These are phyloP conservation scores for Cryptus armator DNA, from an alignment of 2,888 invertebrate species.

Conservation along the genomic window DNA sequence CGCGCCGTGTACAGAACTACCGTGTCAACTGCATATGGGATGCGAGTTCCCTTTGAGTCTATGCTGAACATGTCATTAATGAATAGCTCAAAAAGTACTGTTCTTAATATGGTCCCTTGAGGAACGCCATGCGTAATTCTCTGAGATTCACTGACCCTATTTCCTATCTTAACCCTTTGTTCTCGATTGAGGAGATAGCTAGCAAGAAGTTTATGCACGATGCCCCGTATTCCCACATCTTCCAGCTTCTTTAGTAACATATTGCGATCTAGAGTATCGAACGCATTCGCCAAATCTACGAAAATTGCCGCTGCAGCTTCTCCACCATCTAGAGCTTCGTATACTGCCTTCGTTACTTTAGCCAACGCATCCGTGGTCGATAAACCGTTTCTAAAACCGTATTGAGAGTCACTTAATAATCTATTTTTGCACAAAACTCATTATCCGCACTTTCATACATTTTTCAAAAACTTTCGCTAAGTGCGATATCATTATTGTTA, in stretches of 20 bases:
- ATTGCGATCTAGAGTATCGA: not conserved
- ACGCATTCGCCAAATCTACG: not conserved
- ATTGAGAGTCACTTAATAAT: not conserved
- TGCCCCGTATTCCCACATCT: not conserved
- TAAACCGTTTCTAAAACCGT: not conserved
- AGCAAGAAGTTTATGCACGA: not conserved
- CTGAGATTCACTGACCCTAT: not conserved
- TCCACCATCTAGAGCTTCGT: not conserved
- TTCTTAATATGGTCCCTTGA: not conserved
- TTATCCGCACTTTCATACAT: not conserved
- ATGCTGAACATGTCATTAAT: not conserved
- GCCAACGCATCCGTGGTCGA: not conserved
- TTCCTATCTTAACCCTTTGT: not conserved
- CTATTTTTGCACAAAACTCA: not conserved
- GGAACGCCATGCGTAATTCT: not conserved
- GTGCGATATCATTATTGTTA: constrained; percentile 5
- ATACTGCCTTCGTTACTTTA: not conserved
- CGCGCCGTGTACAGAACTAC: constrained; percentile 4
- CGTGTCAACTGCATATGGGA: constrained; percentile 16
- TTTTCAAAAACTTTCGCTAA: constrained; percentile 10
- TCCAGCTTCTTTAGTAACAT: not conserved
- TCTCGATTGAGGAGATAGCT: not conserved
- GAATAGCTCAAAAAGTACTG: not conserved
- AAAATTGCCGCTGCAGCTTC: not conserved
- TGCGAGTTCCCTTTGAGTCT: not conserved